These are phyloP conservation scores for Lordiphosa clarofinis DNA, from an alignment of 1,140 invertebrate genomes.

Conservation along the genomic window DNA sequence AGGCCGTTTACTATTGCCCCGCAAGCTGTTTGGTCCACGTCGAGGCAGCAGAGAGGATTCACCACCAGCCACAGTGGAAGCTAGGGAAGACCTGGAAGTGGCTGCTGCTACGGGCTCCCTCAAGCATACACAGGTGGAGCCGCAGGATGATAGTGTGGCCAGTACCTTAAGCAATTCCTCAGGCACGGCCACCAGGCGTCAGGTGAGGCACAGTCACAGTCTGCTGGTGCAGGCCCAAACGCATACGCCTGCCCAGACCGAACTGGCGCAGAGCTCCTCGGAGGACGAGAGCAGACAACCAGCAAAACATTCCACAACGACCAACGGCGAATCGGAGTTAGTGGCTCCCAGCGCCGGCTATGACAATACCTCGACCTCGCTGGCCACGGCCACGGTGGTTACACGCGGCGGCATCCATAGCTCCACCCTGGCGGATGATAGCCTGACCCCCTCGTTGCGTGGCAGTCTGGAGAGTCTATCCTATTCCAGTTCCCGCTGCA, in stretches of 20 bases:
- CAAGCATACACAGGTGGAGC: constrained; percentile 9
- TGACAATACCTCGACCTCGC: constrained; percentile 65
- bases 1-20: constrained; percentile 60
- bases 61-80: constrained; percentile 12
- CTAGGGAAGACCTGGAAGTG: constrained; percentile 41
- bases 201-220: constrained; percentile 46
- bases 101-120: constrained; percentile 6
- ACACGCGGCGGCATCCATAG: constrained; percentile 42
- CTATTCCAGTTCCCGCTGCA: constrained; percentile 71
- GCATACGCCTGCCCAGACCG: constrained; percentile 39
- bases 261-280: constrained; percentile 22
- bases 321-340: constrained; percentile 54
- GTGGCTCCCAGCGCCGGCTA: constrained; percentile 49
- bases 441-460: constrained; percentile 63
- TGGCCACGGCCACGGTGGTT: constrained; percentile 53
- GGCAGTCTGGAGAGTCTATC: constrained; percentile 75
- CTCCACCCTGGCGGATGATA: constrained; percentile 75
- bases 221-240: constrained; percentile 66
- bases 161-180: constrained; percentile 73
- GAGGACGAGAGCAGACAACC: neutral
- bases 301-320: constrained; percentile 63
- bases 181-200: constrained; percentile 15
- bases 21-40: constrained; percentile 56
- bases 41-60: constrained; percentile 41
- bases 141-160: constrained; percentile 63